Evolutionary conservation across 2,113 vertebrate species (phyloP).

Genomic region (Pardalotus punctatus): DNA sequence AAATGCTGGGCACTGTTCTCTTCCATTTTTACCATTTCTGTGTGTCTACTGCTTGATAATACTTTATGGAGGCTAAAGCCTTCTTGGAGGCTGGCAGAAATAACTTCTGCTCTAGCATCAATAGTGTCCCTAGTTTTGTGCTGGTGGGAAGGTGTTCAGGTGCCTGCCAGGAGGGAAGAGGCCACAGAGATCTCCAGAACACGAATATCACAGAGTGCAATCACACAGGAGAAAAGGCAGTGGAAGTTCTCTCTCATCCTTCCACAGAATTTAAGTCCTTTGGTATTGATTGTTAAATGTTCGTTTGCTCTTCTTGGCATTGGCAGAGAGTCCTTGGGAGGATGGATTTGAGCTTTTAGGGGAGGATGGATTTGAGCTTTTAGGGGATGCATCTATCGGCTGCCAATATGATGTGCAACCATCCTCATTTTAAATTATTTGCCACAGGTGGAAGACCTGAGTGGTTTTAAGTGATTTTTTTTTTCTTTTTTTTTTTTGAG

Average conservation of each 20-base stretch:
- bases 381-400: too few species aligned
- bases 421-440: not conserved
- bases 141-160: not conserved
- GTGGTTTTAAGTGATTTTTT: not conserved
- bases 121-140: not conserved
- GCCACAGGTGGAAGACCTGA: not conserved
- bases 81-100: not conserved
- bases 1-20: not conserved
- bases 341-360: not conserved
- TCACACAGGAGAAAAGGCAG: not conserved
- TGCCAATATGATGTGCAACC: not conserved
- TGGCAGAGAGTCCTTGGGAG: not conserved
- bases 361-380: not conserved
- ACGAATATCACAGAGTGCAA: not conserved
- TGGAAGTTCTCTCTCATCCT: not conserved
- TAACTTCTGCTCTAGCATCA: not conserved
- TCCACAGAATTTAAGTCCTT: not conserved
- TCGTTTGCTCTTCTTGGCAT: not conserved
- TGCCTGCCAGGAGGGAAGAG: not conserved
- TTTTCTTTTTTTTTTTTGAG: not conserved
- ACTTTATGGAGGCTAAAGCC: not conserved
- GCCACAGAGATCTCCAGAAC: not conserved
- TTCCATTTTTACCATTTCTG: not conserved
- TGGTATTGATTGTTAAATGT: not conserved
- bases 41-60: not conserved